These are phyloP conservation scores for Zaprionus tsacasi DNA, from an alignment of 1,140 invertebrate species.

Conservation along the genomic window DNA sequence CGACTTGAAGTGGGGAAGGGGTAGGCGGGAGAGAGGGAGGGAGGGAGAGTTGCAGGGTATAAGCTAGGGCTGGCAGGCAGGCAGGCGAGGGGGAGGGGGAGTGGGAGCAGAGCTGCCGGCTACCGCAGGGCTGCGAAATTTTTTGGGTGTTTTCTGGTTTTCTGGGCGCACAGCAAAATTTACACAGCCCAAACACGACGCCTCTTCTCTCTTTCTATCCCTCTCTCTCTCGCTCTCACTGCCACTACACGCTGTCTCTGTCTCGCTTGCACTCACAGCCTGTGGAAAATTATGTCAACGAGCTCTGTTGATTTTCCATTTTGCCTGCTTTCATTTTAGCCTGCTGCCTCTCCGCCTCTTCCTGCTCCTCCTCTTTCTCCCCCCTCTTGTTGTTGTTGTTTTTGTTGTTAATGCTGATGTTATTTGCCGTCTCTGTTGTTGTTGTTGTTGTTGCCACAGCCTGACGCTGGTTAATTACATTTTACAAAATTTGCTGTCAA, in stretches of 20 bases:
- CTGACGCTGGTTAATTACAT: slow-evolving; percentile 82
- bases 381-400: slow-evolving; percentile 32
- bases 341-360: slow-evolving; percentile 8
- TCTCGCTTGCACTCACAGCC: slow-evolving; percentile 33
- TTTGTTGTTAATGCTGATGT: slow-evolving; percentile 52
- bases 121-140: slow-evolving; percentile 20
- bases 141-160: slow-evolving; percentile 59
- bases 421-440: slow-evolving; percentile 48
- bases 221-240: slow-evolving; percentile 1
- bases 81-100: background rate
- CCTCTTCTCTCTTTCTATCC: background rate
- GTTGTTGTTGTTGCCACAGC: slow-evolving; percentile 43
- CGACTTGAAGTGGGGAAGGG: background rate
- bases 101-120: background rate
- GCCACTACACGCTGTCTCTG: background rate
- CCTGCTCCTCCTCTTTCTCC: background rate
- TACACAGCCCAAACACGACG: slow-evolving; percentile 20
- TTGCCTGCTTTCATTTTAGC: slow-evolving; percentile 52
- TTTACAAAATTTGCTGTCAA: slow-evolving; percentile 83
- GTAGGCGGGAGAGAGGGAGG: background rate
- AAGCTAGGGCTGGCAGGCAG: no score
- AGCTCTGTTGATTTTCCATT: slow-evolving; percentile 80
- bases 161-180: slow-evolving; percentile 61
- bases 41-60: no score
- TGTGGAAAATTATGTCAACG: slow-evolving; percentile 83